phyloP scores from a whole-genome alignment of 2,797 vertebrate genomes.

The Eulemur mongoz region DNA sequence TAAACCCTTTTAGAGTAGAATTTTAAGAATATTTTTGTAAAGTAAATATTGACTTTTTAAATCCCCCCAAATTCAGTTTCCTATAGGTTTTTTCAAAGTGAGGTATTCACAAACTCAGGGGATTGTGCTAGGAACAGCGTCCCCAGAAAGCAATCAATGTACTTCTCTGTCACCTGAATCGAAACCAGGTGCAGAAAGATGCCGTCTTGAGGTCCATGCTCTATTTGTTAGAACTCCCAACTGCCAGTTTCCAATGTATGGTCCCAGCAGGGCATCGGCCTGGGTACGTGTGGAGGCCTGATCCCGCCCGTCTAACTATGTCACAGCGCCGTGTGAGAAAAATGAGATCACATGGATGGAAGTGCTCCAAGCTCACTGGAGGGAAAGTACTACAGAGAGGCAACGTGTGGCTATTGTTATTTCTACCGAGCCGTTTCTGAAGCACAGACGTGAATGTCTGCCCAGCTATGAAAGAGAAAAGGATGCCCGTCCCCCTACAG shows the following conservation, averaged over 20 bases:
- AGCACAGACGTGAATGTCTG: rapidly evolving
- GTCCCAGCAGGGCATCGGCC: background rate
- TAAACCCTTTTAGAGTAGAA: background rate
- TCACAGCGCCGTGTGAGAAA: background rate
- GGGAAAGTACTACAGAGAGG: background rate
- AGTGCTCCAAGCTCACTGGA: background rate
- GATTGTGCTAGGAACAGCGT: background rate
- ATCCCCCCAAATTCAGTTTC: background rate
- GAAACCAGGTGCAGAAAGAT: background rate
- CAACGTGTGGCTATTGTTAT: rapidly evolving
- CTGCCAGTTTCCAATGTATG: background rate
- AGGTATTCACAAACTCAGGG: background rate
- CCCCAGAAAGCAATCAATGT: background rate
- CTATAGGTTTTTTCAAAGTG: background rate
- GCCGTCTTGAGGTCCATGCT: background rate
- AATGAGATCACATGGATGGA: background rate
- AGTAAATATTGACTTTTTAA: background rate
- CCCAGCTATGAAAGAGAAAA: background rate
- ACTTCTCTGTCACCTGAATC: background rate
- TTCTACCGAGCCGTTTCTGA: background rate
- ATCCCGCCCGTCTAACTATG: background rate
- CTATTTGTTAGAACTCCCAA: background rate
- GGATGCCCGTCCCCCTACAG: rapidly evolving
- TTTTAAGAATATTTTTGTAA: background rate
- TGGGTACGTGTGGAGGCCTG: background rate